phyloP scores from a whole-genome alignment of 2,888 invertebrate species.

The Gastracanthus pulcherrimus region DNA sequence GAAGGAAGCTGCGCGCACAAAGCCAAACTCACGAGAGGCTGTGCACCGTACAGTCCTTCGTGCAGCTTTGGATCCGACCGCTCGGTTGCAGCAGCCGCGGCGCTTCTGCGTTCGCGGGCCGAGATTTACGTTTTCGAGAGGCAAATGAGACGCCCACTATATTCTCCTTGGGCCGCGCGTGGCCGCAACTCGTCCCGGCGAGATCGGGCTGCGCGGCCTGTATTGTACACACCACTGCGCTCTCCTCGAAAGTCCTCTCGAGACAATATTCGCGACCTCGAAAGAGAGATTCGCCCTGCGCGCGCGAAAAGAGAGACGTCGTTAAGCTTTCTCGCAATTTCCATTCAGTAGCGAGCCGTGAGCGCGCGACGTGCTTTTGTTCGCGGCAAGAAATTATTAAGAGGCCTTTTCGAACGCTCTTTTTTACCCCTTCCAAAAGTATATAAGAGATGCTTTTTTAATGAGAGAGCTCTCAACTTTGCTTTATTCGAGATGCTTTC shows the following conservation, averaged over 20 bases:
- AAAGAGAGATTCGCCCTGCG: not conserved
- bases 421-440: not conserved
- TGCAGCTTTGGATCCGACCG: not conserved
- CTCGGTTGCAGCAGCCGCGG: no score
- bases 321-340: slow-evolving; percentile 33
- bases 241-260: not conserved
- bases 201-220: no score
- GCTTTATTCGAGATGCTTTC: not conserved
- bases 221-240: no score
- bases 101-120: not conserved
- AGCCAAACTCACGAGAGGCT: not conserved
- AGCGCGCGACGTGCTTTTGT: slow-evolving; percentile 25
- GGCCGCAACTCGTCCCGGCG: not conserved
- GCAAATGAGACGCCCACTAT: slow-evolving; percentile 41
- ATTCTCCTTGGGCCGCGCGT: not conserved
- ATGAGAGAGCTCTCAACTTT: not conserved
- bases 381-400: slow-evolving; percentile 23
- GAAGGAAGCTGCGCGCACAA: not conserved
- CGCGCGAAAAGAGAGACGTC: not conserved
- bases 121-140: slow-evolving; percentile 38
- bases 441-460: slow-evolving; percentile 19
- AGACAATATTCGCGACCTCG: slow-evolving; percentile 27
- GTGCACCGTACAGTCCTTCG: not conserved
- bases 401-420: not conserved
- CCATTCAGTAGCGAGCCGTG: not conserved